Evolutionary conservation across 2,113 vertebrate genomes (phyloP), one percentile per base, ranked within the genome.

Genomic region (Neolamprologus caudopunctatus): DNA sequence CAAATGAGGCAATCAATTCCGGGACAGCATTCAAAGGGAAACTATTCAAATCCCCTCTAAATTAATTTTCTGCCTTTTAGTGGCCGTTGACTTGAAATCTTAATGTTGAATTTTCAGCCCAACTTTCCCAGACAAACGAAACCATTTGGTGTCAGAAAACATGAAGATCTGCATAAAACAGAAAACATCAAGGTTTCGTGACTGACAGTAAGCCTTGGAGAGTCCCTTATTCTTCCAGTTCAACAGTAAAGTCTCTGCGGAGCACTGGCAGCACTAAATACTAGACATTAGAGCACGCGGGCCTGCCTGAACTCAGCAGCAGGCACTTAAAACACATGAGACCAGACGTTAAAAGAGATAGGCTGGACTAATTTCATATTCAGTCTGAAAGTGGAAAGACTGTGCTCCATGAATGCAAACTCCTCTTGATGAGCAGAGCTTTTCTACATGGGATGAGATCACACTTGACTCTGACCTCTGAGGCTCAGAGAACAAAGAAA

Each of bases 1-100:
- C 94, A 95, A 95, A 96, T 92, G 93, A 94, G 93, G 93, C 94
- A 94, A 96, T 96, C 94, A 95, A 95, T 92, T 93, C 83, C 24
- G 85, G 91, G 91, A 93, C 86, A 88, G 93, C 89, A 91, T 94
- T 95, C 93, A 95, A 95, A 95, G 83, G 91, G 89, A 92, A 95
- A 93, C 93, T 89, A 88, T 94, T 95, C 83, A 93, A 93, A 93
- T 91, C 86, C 92, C 82, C 55, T 92, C 91, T 88, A 92, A 95
- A 94, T 94, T 93, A 90, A 94, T 94, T 92, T 94, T 93, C 81
- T 87, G 85, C 88, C 80, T 89, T 93, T 94, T 88, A 90, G 87
- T 91, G 80, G 80, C 28, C 24, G 33, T 89, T 24, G 66, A 85
- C 78, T 81, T 88, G 55, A 88, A 73, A 93, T 91, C 78, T 87